Evolutionary conservation across 2,888 invertebrate species (phyloP).

Genomic region (Andrena dorsata): DNA sequence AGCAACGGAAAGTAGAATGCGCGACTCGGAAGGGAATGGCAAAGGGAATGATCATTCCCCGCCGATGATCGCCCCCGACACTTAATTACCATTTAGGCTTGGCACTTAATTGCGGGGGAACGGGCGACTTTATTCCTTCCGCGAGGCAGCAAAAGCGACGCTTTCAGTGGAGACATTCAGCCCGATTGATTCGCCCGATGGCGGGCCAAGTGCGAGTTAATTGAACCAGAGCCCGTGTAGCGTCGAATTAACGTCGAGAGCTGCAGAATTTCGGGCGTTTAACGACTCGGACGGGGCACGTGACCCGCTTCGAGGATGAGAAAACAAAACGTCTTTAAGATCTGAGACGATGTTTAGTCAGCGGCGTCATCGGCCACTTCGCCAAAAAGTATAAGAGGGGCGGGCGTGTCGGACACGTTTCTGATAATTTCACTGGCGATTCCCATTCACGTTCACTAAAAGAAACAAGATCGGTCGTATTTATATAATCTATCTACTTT

Average conservation of each 20-base stretch:
- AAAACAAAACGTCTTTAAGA: too few relatives aligned
- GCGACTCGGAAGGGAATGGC: background rate
- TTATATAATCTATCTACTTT: too few relatives aligned
- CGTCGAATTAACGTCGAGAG: conserved; percentile 19
- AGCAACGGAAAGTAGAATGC: background rate
- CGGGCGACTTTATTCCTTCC: conserved; percentile 22
- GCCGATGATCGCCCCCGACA: conserved; percentile 2
- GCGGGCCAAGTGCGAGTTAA: conserved; percentile 37
- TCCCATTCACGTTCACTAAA: too few relatives aligned
- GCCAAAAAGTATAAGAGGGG: too few relatives aligned
- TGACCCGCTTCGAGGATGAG: too few relatives aligned
- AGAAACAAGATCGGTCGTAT: too few relatives aligned
- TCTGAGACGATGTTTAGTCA: too few relatives aligned
- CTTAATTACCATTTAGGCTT: conserved; percentile 29
- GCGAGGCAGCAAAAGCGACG: conserved; percentile 1
- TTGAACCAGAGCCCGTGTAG: conserved; percentile 35
- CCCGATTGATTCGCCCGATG: conserved; percentile 34
- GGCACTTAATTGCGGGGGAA: conserved; percentile 17
- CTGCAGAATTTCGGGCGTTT: background rate
- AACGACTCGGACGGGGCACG: background rate
- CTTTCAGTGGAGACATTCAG: conserved; percentile 34
- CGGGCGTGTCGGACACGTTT: too few relatives aligned
- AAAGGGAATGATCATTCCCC: background rate
- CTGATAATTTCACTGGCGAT: too few relatives aligned
- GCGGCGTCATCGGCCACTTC: too few relatives aligned